Base-by-base conservation (phyloP, 2,888 invertebrate species). In the Drosophila parthenogenetica region DNA sequence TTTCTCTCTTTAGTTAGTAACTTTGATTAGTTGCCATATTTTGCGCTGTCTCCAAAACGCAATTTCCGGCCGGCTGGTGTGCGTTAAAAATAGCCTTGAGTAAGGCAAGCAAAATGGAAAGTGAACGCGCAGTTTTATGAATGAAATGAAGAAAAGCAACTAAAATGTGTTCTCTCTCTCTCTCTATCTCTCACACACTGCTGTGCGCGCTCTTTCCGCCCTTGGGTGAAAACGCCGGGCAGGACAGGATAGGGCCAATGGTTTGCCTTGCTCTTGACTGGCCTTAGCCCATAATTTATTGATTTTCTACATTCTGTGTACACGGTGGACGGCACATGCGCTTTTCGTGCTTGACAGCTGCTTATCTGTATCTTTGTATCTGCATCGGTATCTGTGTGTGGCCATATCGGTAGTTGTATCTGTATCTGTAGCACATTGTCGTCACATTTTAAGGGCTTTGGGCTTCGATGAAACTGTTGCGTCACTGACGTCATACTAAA, bases 231-330 rank as follows among this genome's bases (percentile, higher is more conserved):
- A 29, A 29, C 29, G 29, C 29, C 29, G 59, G 77, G 79, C 64
- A n/a, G 43, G 3, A 45, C 55, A 25, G 51, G 50, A 61, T 58
- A 51, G 59, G 79, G 79, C 61, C 73, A 82, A 78, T 50, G 76
- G 32, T 64, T 82, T 60, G 74, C 90, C 90, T 90, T 90, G 90
- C 91, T 90, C 90, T 91, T 90, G 90, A 90, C 90, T 89, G 79
- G 72, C 67, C 67, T 75, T 85, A 79, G 79, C 89, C 90, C 84
- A 87, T 83, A 76, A 89, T 74, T 85, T 90, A 90, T 90, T 84
- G 91, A 90, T 90, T 90, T 77, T 69, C 29, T 40, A 39, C 13
- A 48, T 35, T 13, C 13, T 13, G 13, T 35, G 35, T 40, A 29
- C 10, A 48, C 48, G 5, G 46, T 32, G 35, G 45, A 69, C 73